phyloP scores from a whole-genome alignment of 2,797 vertebrate genomes.

The Aplochiton taeniatus region DNA sequence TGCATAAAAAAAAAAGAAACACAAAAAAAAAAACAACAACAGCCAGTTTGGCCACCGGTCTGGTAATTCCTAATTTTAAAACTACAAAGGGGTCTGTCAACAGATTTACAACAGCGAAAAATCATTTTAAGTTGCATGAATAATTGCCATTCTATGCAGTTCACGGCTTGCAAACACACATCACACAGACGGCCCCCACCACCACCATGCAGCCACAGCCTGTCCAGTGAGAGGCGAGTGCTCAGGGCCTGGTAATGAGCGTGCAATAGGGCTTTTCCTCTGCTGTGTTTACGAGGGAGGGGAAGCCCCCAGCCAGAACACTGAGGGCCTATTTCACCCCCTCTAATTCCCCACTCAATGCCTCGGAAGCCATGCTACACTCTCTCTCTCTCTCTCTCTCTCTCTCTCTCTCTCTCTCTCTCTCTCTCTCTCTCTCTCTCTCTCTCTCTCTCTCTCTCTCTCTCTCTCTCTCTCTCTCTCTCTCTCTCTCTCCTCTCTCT shows the following conservation, averaged over 20 bases:
- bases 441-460: too few relatives aligned
- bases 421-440: too few relatives aligned
- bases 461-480: too few relatives aligned
- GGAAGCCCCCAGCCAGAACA: slow-evolving; percentile 9
- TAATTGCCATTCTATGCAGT: slow-evolving; percentile 16
- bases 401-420: too few relatives aligned
- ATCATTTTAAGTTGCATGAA: slow-evolving; percentile 32
- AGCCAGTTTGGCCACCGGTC: neutral
- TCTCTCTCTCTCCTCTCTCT: too few relatives aligned
- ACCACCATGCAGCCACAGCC: neutral
- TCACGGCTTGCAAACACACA: slow-evolving; percentile 17
- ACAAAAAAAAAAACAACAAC: too few relatives aligned
- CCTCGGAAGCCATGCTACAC: too few relatives aligned
- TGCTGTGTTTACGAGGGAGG: slow-evolving; percentile 10
- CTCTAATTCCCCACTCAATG: slow-evolving; percentile 5
- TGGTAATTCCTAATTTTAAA: neutral
- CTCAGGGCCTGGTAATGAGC: slow-evolving; percentile 12
- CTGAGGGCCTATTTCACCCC: slow-evolving; percentile 13
- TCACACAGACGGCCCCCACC: neutral
- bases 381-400: too few relatives aligned
- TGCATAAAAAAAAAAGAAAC: too few relatives aligned
- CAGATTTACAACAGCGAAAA: slow-evolving; percentile 10
- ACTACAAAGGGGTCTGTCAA: neutral
- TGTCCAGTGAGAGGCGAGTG: slow-evolving; percentile 4
- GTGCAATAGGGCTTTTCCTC: slow-evolving; percentile 14